Evolutionary conservation across 2,888 invertebrate genomes (phyloP).

Genomic region (Eubasilissa splendida): DNA sequence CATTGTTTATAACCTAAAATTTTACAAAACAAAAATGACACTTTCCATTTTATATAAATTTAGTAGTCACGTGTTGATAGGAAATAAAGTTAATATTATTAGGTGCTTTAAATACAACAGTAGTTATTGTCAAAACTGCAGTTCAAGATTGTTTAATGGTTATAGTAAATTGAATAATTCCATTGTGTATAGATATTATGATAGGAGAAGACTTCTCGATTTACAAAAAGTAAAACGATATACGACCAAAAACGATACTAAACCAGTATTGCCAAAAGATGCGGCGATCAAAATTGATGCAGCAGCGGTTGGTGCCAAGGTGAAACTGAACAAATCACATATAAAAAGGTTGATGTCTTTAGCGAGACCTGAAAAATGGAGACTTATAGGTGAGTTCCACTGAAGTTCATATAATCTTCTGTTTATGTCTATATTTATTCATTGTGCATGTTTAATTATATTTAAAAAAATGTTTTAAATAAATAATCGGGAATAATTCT

Average conservation of each 20-base stretch:
- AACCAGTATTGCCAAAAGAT: conserved; percentile 7
- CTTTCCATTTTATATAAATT: conserved; percentile 41
- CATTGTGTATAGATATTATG: conserved; percentile 35
- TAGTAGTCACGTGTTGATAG: conserved; percentile 31
- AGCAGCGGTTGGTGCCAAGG: conserved; percentile 64
- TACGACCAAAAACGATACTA: conserved; percentile 26
- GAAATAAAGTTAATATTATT: conserved; percentile 39
- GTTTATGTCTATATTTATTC: too few relatives aligned
- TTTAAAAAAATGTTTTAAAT: too few relatives aligned
- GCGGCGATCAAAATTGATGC: conserved; percentile 5
- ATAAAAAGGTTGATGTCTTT: conserved; percentile 72
- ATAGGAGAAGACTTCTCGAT: conserved; percentile 41
- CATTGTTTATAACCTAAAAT: conserved; percentile 38
- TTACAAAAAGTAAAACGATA: conserved; percentile 37
- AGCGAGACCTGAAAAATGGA: conserved; percentile 78
- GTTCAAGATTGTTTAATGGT: conserved; percentile 36
- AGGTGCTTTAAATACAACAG: conserved; percentile 30
- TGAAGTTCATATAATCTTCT: too few relatives aligned
- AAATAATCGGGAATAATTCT: too few relatives aligned
- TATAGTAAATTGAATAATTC: conserved; percentile 28
- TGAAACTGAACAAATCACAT: conserved; percentile 72
- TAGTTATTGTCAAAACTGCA: conserved; percentile 43
- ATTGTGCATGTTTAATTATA: too few relatives aligned
- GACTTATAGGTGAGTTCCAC: conserved; percentile 68
- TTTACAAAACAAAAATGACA: conserved; percentile 46